phyloP scores from a whole-genome alignment of 2,888 invertebrate genomes.

The Augiades crinisus region DNA sequence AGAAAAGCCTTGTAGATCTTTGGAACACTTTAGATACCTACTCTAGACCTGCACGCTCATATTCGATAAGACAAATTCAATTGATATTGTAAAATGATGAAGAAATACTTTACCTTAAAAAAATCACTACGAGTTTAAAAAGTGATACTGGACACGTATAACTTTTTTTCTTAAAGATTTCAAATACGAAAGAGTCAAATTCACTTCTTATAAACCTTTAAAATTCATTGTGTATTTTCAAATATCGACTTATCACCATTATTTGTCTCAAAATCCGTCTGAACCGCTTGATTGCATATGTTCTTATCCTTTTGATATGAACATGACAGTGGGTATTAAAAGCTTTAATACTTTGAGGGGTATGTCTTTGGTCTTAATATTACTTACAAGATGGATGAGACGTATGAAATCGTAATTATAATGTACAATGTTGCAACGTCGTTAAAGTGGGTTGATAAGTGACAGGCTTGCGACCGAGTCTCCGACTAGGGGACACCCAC shows the following conservation, averaged over 20 bases:
- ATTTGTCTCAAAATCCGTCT: slow-evolving; percentile 15
- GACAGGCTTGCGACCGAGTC: slow-evolving; percentile 3
- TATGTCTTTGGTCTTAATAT: slow-evolving; percentile 16
- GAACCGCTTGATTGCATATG: slow-evolving; percentile 21
- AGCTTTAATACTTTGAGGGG: slow-evolving; percentile 19
- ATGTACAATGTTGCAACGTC: slow-evolving; percentile 32
- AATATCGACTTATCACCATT: slow-evolving; percentile 12
- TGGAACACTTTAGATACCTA: too few relatives aligned
- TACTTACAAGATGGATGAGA: slow-evolving; percentile 1
- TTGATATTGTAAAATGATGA: too few relatives aligned
- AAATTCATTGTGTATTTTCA: slow-evolving; percentile 8
- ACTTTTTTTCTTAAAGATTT: too few relatives aligned
- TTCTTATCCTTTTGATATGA: slow-evolving; percentile 23
- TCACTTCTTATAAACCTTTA: too few relatives aligned
- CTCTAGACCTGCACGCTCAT: too few relatives aligned
- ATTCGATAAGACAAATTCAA: too few relatives aligned
- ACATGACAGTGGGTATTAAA: slow-evolving; percentile 24
- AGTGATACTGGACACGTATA: too few relatives aligned
- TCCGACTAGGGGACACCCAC: slow-evolving; percentile 29
- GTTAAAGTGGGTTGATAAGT: slow-evolving; percentile 19
- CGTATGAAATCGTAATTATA: slow-evolving; percentile 42
- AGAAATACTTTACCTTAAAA: too few relatives aligned
- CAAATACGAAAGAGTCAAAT: too few relatives aligned
- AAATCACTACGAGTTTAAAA: too few relatives aligned
- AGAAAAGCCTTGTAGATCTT: too few relatives aligned